Conservation (phyloP, 2,797 vertebrate species). For the Myiothlypis coronata region DNA sequence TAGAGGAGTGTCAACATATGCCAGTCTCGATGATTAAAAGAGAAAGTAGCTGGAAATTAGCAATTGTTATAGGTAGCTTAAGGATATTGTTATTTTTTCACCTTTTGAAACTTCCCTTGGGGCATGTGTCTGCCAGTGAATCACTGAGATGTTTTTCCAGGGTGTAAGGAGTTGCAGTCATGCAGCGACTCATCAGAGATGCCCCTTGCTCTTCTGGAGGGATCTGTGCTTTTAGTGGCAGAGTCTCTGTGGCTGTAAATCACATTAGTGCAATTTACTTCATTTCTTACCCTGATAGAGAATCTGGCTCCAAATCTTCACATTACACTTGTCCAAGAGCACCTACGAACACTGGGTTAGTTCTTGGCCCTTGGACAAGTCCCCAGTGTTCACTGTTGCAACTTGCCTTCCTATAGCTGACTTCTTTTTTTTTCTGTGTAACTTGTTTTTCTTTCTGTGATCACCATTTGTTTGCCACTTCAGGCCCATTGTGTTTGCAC, state of each 20-base stretch:
- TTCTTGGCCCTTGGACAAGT: conserved; percentile 51
- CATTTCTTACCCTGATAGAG: not conserved
- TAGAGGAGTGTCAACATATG: conserved; percentile 25
- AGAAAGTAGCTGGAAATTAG: conserved; percentile 57
- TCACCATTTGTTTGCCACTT: not conserved
- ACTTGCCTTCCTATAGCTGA: conserved; percentile 26
- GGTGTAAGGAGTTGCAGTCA: not conserved
- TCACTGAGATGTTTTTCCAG: not conserved
- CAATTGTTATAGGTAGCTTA: conserved; percentile 49
- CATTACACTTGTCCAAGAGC: not conserved
- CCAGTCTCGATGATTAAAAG: conserved; percentile 38
- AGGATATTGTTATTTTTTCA: conserved; percentile 50
- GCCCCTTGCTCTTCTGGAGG: conserved; percentile 3
- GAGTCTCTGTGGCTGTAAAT: conserved; percentile 12
- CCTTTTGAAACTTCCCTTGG: not conserved
- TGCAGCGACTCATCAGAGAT: not conserved
- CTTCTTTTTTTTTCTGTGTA: not conserved
- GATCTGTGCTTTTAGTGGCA: conserved; percentile 16
- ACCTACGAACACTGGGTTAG: not conserved
- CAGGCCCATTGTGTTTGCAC: not conserved
- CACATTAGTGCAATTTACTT: not conserved
- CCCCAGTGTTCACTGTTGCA: conserved; percentile 21
- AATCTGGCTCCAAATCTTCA: conserved; percentile 7
- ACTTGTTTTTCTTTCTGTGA: conserved; percentile 7
- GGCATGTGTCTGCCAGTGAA: conserved; percentile 21